Evolutionary conservation across 2,888 invertebrate species (phyloP).

Genomic region (Synanthedon tipuliformis): DNA sequence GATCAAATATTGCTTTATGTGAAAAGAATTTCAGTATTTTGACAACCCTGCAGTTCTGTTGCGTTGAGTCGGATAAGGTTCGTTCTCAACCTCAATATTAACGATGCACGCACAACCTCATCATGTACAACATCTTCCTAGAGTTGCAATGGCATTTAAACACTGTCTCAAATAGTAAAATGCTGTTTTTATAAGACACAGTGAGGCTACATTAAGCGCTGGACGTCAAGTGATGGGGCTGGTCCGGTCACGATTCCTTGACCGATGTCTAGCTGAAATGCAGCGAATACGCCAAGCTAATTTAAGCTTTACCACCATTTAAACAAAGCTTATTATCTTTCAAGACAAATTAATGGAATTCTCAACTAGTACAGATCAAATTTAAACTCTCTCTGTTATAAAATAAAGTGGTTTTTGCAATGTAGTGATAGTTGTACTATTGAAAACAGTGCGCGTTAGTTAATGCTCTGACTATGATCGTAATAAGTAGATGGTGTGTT

Average conservation of each 20-base stretch:
- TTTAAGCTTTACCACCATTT: conserved; percentile 12
- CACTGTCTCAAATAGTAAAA: conserved; percentile 39
- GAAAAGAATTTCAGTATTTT: too few species aligned
- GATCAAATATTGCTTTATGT: too few species aligned
- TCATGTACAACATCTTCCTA: background rate
- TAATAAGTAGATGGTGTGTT: conserved; percentile 70
- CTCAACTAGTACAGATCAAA: conserved; percentile 9
- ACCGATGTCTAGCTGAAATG: conserved; percentile 60
- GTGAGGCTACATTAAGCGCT: conserved; percentile 53
- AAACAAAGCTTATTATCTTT: conserved; percentile 11
- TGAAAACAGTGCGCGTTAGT: conserved; percentile 50
- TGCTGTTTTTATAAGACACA: conserved; percentile 35
- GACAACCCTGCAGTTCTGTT: too few species aligned
- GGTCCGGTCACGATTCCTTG: conserved; percentile 65
- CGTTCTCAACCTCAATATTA: too few species aligned
- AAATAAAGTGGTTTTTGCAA: conserved; percentile 16
- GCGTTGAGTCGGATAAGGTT: too few species aligned
- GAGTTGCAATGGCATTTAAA: conserved; percentile 10
- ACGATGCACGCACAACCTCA: too few species aligned
- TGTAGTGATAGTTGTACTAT: conserved; percentile 13
- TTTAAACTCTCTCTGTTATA: background rate
- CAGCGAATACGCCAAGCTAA: conserved; percentile 19
- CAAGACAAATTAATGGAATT: conserved; percentile 10
- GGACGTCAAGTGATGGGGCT: conserved; percentile 64
- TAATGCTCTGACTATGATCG: conserved; percentile 66